phyloP scores from a whole-genome alignment of 2,797 vertebrate species.

The Amniataba percoides region DNA sequence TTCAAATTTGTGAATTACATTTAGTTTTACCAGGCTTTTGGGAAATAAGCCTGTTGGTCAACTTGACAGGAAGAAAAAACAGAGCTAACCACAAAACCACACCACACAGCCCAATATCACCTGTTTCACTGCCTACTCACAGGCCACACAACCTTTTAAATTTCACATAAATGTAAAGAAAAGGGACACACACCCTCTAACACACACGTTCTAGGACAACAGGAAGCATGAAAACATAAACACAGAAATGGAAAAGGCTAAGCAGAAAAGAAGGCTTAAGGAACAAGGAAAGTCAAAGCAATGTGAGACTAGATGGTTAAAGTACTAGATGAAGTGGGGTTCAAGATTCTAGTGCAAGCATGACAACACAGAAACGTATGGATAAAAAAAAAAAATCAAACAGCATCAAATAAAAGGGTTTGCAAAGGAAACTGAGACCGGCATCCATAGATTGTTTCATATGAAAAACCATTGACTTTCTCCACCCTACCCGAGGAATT shows the following conservation, averaged over 20 bases:
- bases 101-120: not conserved
- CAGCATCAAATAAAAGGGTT: slow-evolving; percentile 62
- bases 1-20: not conserved
- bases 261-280: slow-evolving; percentile 33
- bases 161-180: slow-evolving; percentile 44
- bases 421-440: slow-evolving; percentile 67
- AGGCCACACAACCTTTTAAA: slow-evolving; percentile 59
- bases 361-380: slow-evolving; percentile 69
- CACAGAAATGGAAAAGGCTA: slow-evolving; percentile 32
- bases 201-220: slow-evolving; percentile 30
- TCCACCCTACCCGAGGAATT: slow-evolving; percentile 97
- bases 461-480: slow-evolving; percentile 73
- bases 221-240: slow-evolving; percentile 40
- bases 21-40: not conserved
- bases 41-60: not conserved
- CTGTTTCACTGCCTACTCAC: not conserved
- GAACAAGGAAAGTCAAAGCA: slow-evolving; percentile 59
- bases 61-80: not conserved
- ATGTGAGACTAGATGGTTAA: slow-evolving; percentile 43
- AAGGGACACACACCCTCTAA: not conserved
- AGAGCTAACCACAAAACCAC: not conserved
- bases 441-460: slow-evolving; percentile 94
- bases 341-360: slow-evolving; percentile 47
- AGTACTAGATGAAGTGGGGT: slow-evolving; percentile 60
- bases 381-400: slow-evolving; percentile 33